These are phyloP conservation scores for Temnothorax nylanderi DNA, from an alignment of 1,140 invertebrate species.

Conservation along the genomic window DNA sequence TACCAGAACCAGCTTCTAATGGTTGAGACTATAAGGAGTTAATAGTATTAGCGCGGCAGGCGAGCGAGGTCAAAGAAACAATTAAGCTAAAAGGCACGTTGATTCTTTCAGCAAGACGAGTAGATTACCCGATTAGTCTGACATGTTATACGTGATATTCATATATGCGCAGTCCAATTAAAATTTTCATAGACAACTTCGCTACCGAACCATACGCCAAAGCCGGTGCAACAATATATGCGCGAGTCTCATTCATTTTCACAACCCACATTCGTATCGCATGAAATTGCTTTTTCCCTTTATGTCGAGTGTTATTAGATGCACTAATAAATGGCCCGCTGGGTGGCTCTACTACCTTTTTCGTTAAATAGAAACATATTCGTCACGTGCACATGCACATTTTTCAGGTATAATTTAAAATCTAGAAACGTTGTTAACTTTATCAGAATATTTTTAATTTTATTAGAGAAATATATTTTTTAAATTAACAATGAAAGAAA, in stretches of 20 bases:
- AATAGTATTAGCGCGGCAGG: slow-evolving; percentile 66
- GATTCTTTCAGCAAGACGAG: slow-evolving; percentile 72
- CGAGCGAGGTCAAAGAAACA: slow-evolving; percentile 64
- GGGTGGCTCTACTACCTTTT: background rate
- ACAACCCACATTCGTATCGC: slow-evolving; percentile 17
- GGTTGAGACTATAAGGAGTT: slow-evolving; percentile 67
- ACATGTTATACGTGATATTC: slow-evolving; percentile 44
- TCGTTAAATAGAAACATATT: slow-evolving; percentile 18
- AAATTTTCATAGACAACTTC: slow-evolving; percentile 51
- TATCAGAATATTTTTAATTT: slow-evolving; percentile 22
- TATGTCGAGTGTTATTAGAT: slow-evolving; percentile 22
- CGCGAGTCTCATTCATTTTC: slow-evolving; percentile 26
- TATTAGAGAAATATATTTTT: background rate
- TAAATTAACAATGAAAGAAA: background rate
- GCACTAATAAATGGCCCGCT: slow-evolving; percentile 29
- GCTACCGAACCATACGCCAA: slow-evolving; percentile 1
- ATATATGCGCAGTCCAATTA: slow-evolving; percentile 36
- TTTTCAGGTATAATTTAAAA: slow-evolving; percentile 23
- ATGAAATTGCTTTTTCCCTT: slow-evolving; percentile 47
- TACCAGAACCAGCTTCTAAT: slow-evolving; percentile 58
- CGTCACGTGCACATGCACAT: background rate
- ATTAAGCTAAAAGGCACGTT: slow-evolving; percentile 72
- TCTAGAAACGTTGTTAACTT: slow-evolving; percentile 19
- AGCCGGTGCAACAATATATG: slow-evolving; percentile 14
- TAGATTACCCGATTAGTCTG: slow-evolving; percentile 70